phyloP scores from a whole-genome alignment of 2,113 vertebrate genomes.

The Xiphophorus hellerii region DNA sequence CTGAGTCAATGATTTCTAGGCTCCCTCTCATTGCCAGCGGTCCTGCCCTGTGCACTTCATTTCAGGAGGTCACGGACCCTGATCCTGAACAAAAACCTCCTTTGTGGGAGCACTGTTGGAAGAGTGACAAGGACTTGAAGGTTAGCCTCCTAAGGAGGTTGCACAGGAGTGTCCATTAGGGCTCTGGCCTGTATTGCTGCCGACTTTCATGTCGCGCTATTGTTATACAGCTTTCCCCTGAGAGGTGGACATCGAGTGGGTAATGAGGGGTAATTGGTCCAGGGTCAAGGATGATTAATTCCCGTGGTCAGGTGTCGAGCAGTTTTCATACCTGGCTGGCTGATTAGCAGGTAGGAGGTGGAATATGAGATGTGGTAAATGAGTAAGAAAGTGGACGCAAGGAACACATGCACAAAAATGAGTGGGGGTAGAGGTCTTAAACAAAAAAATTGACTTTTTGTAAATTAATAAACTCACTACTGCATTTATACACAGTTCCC shows the following conservation, averaged over 20 bases:
- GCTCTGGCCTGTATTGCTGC: constrained; percentile 47
- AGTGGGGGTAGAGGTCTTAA: not conserved
- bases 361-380: constrained; percentile 43
- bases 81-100: constrained; percentile 64
- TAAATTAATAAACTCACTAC: not conserved
- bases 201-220: constrained; percentile 73
- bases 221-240: constrained; percentile 66
- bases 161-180: constrained; percentile 66
- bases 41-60: constrained; percentile 43
- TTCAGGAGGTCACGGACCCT: constrained; percentile 56
- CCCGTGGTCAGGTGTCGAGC: constrained; percentile 75
- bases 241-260: constrained; percentile 61
- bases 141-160: constrained; percentile 63
- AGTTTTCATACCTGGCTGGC: constrained; percentile 72
- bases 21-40: constrained; percentile 22
- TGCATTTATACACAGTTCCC: too few relatives aligned
- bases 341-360: constrained; percentile 52
- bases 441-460: not conserved
- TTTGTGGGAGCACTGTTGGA: constrained; percentile 65
- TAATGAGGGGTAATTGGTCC: constrained; percentile 83
- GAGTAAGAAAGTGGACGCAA: constrained; percentile 15
- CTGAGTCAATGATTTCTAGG: constrained; percentile 16
- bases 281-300: constrained; percentile 85
- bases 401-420: not conserved
- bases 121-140: constrained; percentile 68